Base-by-base conservation (phyloP, 2,888 invertebrate genomes). In the Rhorus exstirpatorius region DNA sequence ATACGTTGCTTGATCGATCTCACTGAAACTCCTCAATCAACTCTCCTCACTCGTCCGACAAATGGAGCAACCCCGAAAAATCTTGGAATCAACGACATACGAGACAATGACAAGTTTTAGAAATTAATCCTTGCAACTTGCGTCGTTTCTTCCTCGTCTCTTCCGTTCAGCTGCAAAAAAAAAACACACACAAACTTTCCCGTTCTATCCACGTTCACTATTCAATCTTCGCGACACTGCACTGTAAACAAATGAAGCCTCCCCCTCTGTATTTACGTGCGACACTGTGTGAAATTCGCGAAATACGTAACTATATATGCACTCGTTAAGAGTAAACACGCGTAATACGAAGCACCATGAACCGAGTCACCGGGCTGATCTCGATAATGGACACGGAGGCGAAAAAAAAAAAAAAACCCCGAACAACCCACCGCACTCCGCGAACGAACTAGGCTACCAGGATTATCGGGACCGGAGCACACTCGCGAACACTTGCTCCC, bases 371-470 rank as follows among this genome's bases (percentile, higher is more conserved):
- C 38, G 67, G 58, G 60, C 49, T 53, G 77, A 81, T 81, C 41
- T 58, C 65, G 71, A 49, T 81, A 60, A 71, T 65, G 58, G 67
- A 38, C 58, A 76, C 49, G 76, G 10, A 41, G 65, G 26, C 12
- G 31, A 6, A 3, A 3, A 6, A 6, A 6, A 6, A 10, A n/a
- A 65, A 46, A 49, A 58, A 31, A 76, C 55, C 68, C 75, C 55
- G 35, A 58, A 26, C 60, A 60, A 67, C 70, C 70, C 65, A 71
- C 70, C 71, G 26, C 46, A 79, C 76, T 76, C 67, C 63, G 53
- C 71, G 46, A 55, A 41, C 75, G 35, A 82, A 79, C 75, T 78
- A 70, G 78, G 78, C 78, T 82, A 82, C 75, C 79, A 70, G 79
- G 75, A 70, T 74, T 79, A 79, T 76, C 60, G 76, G 53, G 71